Base-by-base conservation (phyloP, 2,113 vertebrate species). In the Edolisoma coerulescens region DNA sequence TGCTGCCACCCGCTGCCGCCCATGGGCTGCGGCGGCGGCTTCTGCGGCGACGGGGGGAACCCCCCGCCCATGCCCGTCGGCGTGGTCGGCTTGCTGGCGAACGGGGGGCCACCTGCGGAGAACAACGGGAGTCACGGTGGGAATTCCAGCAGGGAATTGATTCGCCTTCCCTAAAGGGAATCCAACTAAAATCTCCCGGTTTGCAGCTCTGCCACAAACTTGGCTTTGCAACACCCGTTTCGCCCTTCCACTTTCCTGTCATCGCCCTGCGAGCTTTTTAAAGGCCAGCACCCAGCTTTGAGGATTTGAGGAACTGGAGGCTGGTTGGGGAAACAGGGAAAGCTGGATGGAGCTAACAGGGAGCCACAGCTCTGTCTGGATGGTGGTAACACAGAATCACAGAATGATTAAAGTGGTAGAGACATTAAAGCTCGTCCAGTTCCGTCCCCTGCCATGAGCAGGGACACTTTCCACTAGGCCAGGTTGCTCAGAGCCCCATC, bases 81-180 rank as follows among this genome's bases (percentile, higher is more conserved):
- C 0, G 99, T 99, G 94, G 98, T 99, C 3, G 99, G 99, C 87
- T 99, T 99, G 95, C 99, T 99, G 87, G 99, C 98, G 95, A 99
- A 99, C 7, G 99, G 98, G 57, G 99, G 98, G 71, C 99, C 98
- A 84, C 98, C 98, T 98, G 87, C 7, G 52, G 79, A 17, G 27
- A 3, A 20, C 17, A 10, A 6, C 7, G 37, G 50, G 15, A 44
- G 24, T 2, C 17, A 27, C 0, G 0, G 8, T 3, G 21, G 4
- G 12, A 6, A 4, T 22, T 8, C 7, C 19, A 45, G 27, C 22
- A 15, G 56, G 13, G 17, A 14, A 6, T 12, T 6, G 20, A 8
- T 10, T n/a, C 16, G 17, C 68, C 35, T 27, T 41, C 22, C 33
- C 4, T 39, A 45, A 33, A 42, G 30, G 17, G 16, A 84, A 47